These are phyloP conservation scores for Engystomops pustulosus DNA, from an alignment of 2,113 vertebrate genomes.

Conservation along the genomic window DNA sequence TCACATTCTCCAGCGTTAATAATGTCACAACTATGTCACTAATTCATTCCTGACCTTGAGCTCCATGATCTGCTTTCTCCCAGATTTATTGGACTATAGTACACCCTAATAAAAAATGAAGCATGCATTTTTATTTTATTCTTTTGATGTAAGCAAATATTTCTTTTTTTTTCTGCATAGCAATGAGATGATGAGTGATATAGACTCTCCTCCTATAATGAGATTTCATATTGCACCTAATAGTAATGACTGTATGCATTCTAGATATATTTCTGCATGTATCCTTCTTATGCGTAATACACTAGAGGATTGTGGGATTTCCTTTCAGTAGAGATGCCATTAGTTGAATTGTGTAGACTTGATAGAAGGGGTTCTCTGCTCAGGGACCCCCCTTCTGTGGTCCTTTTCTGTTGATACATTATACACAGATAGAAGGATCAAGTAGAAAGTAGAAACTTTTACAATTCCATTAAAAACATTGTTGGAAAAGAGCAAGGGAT, in stretches of 20 bases:
- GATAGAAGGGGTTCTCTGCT: too few species aligned
- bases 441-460: too few species aligned
- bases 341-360: too few species aligned
- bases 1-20: slow-evolving; percentile 50
- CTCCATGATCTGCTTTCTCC: slow-evolving; percentile 41
- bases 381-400: too few species aligned
- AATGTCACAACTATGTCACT: slow-evolving; percentile 54
- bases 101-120: slow-evolving; percentile 35
- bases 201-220: neutral
- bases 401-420: too few species aligned
- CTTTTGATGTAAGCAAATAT: slow-evolving; percentile 22
- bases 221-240: slow-evolving; percentile 8
- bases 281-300: neutral
- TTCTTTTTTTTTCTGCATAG: slow-evolving; percentile 6
- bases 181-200: slow-evolving; percentile 8
- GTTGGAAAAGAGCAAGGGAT: too few species aligned
- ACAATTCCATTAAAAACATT: too few species aligned
- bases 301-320: neutral
- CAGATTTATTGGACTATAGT: slow-evolving; percentile 49
- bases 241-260: neutral
- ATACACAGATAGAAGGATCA: too few species aligned
- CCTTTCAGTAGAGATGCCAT: neutral
- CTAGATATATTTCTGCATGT: neutral
- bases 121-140: slow-evolving; percentile 27
- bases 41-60: slow-evolving; percentile 53